Conservation (phyloP, 2,113 vertebrate species). For the Brachyistius frenatus region DNA sequence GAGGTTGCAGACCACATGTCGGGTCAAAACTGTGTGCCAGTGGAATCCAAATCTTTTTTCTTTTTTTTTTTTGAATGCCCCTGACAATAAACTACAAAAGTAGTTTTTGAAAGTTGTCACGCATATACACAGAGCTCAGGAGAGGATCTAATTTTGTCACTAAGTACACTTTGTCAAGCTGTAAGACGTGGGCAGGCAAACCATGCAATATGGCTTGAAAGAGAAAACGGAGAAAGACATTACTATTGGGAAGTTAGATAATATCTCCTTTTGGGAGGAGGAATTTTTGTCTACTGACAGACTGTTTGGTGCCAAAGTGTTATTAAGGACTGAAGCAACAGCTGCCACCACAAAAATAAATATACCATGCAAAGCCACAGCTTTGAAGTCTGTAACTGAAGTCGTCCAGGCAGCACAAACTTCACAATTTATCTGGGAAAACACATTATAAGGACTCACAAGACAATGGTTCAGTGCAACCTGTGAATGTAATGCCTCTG, state of each 20-base stretch:
- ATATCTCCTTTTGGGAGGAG: conserved; percentile 14
- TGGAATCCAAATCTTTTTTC: conserved; percentile 35
- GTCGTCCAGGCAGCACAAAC: conserved; percentile 58
- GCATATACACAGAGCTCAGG: conserved; percentile 2
- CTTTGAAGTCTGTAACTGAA: conserved; percentile 68
- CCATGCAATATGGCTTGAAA: conserved; percentile 18
- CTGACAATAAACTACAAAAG: conserved; percentile 23
- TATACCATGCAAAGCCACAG: conserved; percentile 55
- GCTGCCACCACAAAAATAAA: conserved; percentile 74
- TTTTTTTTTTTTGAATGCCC: neutral
- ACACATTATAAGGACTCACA: conserved; percentile 49
- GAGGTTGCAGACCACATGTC: conserved; percentile 62
- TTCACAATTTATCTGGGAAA: conserved; percentile 71
- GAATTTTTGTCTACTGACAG: conserved; percentile 41
- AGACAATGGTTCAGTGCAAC: conserved; percentile 35
- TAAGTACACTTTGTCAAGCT: conserved; percentile 1
- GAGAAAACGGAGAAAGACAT: conserved; percentile 22
- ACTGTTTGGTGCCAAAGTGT: conserved; percentile 63
- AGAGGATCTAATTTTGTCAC: conserved; percentile 2
- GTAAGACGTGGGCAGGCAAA: conserved; percentile 4
- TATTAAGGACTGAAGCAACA: conserved; percentile 73
- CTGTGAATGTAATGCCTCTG: conserved; percentile 50
- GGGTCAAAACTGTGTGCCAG: conserved; percentile 36
- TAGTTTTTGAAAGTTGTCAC: conserved; percentile 18
- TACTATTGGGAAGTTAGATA: conserved; percentile 19